Evolutionary conservation across 2,113 vertebrate genomes (phyloP), one percentile per base, ranked within the genome.

Genomic region (Megatriorchis doriae): DNA sequence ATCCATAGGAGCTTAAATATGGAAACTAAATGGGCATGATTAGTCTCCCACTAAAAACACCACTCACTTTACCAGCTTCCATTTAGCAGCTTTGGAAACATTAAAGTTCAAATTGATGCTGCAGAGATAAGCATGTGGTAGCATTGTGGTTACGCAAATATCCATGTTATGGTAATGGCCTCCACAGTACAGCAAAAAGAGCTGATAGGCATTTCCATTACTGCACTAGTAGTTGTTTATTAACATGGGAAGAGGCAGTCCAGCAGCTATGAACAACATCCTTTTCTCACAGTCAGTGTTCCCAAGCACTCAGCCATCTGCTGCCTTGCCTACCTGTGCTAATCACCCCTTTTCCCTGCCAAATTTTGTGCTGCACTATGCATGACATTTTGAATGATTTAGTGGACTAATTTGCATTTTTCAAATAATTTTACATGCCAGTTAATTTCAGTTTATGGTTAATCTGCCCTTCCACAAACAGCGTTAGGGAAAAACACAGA

Each of bases 351-450:
- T 65, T 38, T 91, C 48, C 56, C 81, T 92, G 90, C 85, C 93
- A 96, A 92, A 90, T 94, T 96, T 83, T 88, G 36, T 86, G 81
- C 74, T 91, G 87, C n/a, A 34, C 48, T 61, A 25, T 92, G 66
- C 66, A 47, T 90, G 75, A 92, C 88, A 86, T 83, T 93, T 95
- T 32, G 86, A 92, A 88, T 53, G 0, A 95, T 90, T 90, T 90
- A 88, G 92, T 65, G 40, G 85, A 29, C 66, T 96, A 73, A 96
- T 97, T 75, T 94, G 58, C 90, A 94, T 94, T 95, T 96, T 86
- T 59, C n/a, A 90, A 88, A 88, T 83, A 80, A 83, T 90, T 93
- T 94, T 48, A 29, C 53, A 55, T 73, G 67, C 45, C 66, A 93
- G 6, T 93, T 96, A 82, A 86, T 94, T 94, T 93, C 74, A 61